Percentiles rank a stretch among this genome's conserved stretches.
These are phyloP conservation scores for Campylomormyrus tamandua DNA, from an alignment of 2,113 vertebrate genomes.

Conservation along the genomic window DNA sequence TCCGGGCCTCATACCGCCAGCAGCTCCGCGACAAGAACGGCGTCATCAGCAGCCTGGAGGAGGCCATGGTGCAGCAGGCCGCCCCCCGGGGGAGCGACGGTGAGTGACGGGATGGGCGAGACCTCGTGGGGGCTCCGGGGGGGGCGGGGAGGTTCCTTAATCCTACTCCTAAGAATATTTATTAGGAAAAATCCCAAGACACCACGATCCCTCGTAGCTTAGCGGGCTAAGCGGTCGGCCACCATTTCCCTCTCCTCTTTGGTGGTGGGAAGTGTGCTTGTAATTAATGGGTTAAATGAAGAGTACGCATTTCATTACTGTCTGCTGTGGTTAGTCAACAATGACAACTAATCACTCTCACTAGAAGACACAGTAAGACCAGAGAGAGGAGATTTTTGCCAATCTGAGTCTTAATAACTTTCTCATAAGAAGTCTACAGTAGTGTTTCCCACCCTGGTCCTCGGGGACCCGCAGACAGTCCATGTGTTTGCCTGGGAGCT, in stretches of 20 bases:
- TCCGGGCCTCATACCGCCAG: slow-evolving; percentile 62
- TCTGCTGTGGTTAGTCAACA: too few species aligned
- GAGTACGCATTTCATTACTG: too few species aligned
- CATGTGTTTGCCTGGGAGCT: not conserved
- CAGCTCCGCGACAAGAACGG: slow-evolving; percentile 63
- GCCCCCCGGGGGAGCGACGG: slow-evolving; percentile 49
- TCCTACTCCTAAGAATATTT: not conserved
- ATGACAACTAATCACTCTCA: too few species aligned
- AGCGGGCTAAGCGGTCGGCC: too few species aligned
- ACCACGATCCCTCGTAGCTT: not conserved
- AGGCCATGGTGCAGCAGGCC: slow-evolving; percentile 56
- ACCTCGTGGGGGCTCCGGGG: not conserved
- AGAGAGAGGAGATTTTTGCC: not conserved
- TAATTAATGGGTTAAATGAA: too few species aligned
- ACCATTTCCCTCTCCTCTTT: too few species aligned
- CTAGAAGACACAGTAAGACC: not conserved
- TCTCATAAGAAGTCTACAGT: not conserved
- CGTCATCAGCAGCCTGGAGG: slow-evolving; percentile 67
- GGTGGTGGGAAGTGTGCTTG: too few species aligned
- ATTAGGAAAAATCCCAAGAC: not conserved
- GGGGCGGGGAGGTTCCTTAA: not conserved
- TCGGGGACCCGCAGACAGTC: not conserved
- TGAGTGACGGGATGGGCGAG: slow-evolving; percentile 33
- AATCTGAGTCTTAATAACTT: not conserved
- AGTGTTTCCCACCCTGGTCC: not conserved